phyloP scores from a whole-genome alignment of 2,113 vertebrate genomes.

The Rhynchomys soricoides region DNA sequence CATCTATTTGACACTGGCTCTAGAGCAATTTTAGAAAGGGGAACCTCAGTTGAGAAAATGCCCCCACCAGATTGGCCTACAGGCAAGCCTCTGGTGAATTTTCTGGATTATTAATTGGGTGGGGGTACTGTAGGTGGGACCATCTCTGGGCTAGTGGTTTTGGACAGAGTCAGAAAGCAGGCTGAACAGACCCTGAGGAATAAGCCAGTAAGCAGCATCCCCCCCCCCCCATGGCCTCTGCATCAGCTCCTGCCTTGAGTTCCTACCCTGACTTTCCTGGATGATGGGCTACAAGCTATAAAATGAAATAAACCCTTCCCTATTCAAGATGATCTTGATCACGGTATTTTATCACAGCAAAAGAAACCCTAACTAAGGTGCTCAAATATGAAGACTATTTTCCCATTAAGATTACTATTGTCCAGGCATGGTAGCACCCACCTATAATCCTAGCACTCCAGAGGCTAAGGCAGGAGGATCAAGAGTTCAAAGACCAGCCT shows the following conservation, averaged over 20 bases:
- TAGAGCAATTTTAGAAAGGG: background rate
- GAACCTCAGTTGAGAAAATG: background rate
- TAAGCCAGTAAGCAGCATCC: background rate
- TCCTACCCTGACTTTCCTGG: background rate
- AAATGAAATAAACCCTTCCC: background rate
- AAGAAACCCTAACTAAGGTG: background rate
- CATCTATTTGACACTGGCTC: background rate
- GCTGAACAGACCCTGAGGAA: background rate
- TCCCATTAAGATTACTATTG: constrained; percentile 11
- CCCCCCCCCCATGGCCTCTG: background rate
- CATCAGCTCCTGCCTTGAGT: background rate
- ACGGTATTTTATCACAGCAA: background rate
- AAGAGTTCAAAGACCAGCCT: background rate
- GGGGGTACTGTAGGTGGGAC: background rate
- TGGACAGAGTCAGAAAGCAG: background rate
- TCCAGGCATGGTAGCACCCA: background rate
- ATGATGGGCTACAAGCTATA: background rate
- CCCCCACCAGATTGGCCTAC: background rate
- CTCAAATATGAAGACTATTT: background rate
- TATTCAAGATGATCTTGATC: background rate
- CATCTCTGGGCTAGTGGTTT: background rate
- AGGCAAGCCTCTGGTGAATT: background rate
- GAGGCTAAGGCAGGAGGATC: background rate
- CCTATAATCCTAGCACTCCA: background rate
- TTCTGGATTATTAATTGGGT: background rate